Evolutionary conservation across 2,113 vertebrate species (phyloP).

Genomic region (Chiloscyllium plagiosum): DNA sequence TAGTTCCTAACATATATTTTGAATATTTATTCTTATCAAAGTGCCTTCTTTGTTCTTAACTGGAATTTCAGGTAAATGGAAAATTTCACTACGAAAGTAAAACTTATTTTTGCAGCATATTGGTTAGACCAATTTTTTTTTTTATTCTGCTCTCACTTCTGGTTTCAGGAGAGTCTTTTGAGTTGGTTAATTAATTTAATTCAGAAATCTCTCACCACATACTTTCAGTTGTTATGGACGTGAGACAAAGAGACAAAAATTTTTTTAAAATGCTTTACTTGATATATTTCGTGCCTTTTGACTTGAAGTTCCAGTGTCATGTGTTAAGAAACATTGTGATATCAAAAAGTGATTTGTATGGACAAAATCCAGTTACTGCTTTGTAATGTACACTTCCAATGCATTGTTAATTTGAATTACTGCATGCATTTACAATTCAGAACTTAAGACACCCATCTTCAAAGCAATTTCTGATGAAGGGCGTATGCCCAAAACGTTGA

Average conservation of each 20-base stretch:
- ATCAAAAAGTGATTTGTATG: not conserved
- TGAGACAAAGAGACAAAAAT: no score
- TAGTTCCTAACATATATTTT: no score
- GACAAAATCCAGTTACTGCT: not conserved
- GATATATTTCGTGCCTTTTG: not conserved
- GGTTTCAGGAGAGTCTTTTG: no score
- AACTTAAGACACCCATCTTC: not conserved
- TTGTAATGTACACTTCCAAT: not conserved
- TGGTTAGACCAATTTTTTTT: no score
- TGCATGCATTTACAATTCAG: not conserved
- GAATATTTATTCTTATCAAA: not conserved
- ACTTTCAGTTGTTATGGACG: no score
- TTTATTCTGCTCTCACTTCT: no score
- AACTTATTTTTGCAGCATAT: no score
- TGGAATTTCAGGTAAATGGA: not conserved
- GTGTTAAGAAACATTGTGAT: not conserved
- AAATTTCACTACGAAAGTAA: not conserved
- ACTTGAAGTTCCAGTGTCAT: not conserved
- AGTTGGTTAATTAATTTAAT: no score
- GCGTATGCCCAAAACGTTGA: no score
- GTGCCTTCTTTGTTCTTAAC: not conserved
- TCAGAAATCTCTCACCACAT: no score
- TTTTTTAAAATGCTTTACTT: not conserved
- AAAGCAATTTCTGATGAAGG: not conserved
- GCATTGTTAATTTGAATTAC: not conserved